phyloP scores from a whole-genome alignment of 2,888 invertebrate species.

The Acholoe squamosa region DNA sequence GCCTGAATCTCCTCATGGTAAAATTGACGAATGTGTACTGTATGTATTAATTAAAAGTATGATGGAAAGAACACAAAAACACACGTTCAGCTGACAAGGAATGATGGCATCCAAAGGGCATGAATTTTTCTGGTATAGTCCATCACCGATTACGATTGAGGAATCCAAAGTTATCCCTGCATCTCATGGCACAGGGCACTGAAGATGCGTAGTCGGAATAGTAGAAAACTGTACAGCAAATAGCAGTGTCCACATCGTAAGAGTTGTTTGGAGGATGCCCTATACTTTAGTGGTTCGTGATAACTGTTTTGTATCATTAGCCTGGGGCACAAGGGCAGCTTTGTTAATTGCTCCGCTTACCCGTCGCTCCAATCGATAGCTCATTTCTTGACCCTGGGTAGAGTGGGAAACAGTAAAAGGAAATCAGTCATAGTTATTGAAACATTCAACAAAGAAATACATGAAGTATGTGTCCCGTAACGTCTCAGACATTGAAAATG shows the following conservation, averaged over 20 bases:
- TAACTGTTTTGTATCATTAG: conserved; percentile 62
- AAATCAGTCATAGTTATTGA: neutral
- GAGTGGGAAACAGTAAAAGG: neutral
- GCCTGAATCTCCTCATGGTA: conserved; percentile 56
- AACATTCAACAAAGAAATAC: neutral
- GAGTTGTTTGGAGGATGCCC: conserved; percentile 60
- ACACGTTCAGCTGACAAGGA: conserved; percentile 60
- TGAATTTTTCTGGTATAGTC: conserved; percentile 56
- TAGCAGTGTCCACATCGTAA: conserved; percentile 61
- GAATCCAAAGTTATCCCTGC: conserved; percentile 59
- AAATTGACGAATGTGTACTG: conserved; percentile 62
- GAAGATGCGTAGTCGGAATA: conserved; percentile 58
- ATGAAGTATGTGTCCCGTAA: neutral
- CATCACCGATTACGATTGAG: conserved; percentile 59
- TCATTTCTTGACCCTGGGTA: conserved; percentile 63
- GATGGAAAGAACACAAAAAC: conserved; percentile 55
- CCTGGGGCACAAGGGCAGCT: conserved; percentile 62
- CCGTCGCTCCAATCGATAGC: conserved; percentile 63
- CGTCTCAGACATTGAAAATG: neutral
- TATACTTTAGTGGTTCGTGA: conserved; percentile 62
- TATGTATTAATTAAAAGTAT: conserved; percentile 58
- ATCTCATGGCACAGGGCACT: conserved; percentile 48
- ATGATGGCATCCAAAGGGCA: conserved; percentile 58
- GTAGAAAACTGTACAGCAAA: conserved; percentile 63
- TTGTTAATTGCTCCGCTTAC: conserved; percentile 63